Evolutionary conservation across 2,113 vertebrate genomes (phyloP).

Genomic region (Lagopus muta): DNA sequence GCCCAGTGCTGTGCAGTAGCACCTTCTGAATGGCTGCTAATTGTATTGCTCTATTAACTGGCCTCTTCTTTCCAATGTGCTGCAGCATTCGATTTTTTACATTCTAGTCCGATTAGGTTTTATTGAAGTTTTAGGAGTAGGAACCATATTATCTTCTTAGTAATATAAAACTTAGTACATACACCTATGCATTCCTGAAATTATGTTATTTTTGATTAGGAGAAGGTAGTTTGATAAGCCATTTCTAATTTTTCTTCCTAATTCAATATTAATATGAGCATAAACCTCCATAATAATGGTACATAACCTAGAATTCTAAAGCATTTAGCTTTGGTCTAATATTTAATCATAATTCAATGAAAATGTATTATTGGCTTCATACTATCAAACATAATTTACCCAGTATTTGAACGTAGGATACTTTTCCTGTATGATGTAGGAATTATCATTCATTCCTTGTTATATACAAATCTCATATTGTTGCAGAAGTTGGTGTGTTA

Average conservation of each 20-base stretch:
- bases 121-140: not conserved
- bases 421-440: not conserved
- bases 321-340: not conserved
- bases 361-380: not conserved
- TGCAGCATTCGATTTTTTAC: not conserved
- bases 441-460: not conserved
- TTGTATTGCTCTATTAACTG: conserved; percentile 18
- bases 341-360: not conserved
- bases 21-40: conserved; percentile 29
- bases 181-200: not conserved
- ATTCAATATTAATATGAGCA: not conserved
- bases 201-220: not conserved
- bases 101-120: not conserved
- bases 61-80: not conserved
- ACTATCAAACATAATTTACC: not conserved
- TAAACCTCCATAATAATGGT: not conserved
- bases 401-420: not conserved
- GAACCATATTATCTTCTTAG: not conserved
- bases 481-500: not conserved
- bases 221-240: not conserved
- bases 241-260: not conserved
- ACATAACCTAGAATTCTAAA: conserved; percentile 24
- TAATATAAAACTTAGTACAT: conserved; percentile 18
- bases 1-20: not conserved
- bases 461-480: too few relatives aligned